Base-by-base conservation (phyloP, 2,113 vertebrate genomes). In the Irena cyanogastra region DNA sequence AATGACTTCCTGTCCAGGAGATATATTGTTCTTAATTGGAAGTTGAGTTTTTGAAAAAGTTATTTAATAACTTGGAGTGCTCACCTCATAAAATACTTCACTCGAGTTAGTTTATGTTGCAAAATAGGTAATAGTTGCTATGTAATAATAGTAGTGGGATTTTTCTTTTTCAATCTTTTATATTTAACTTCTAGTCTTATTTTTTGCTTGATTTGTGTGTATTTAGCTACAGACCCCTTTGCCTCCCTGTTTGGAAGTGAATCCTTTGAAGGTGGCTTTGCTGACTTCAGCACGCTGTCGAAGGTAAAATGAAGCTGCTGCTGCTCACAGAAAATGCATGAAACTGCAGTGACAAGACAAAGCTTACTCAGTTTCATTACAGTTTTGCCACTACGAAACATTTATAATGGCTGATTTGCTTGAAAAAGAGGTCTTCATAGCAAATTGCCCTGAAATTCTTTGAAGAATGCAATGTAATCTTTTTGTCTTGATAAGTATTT, bases 201-300 rank as follows among this genome's bases (percentile, higher is more conserved):
- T 87, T 6, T 94, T 61, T 63, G 17, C 59, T 76, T 77, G 31
- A 22, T 88, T 89, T 95, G 20, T 89, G 83, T 85, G 10, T 84
- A 9, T 97, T 97, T 94, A 98, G 97, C 96, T 90, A 13, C 95
- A 98, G 99, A 99, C 95, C 99, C 99, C 4, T 99, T 99, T 97
- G 98, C 99, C 83, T 99, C 99, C 82, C 96, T 99, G 70, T 99
- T 99, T 97, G 99, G 99, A 93, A 99, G 97, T 7, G 99, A 99
- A 57, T 98, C 98, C 16, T 99, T 99, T 96, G 98, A 98, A 95
- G 98, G 97, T 47, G 99, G 98, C 89, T 99, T 99, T 98, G 99
- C 99, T 89, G 99, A 99, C 97, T 99, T 99, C 85, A 99, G 98
- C 96, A 97, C 96, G 1, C 97, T 99, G 94, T 97, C 99, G 66